phyloP scores from a whole-genome alignment of 1,140 invertebrate genomes.

The Oncopeltus fasciatus region DNA sequence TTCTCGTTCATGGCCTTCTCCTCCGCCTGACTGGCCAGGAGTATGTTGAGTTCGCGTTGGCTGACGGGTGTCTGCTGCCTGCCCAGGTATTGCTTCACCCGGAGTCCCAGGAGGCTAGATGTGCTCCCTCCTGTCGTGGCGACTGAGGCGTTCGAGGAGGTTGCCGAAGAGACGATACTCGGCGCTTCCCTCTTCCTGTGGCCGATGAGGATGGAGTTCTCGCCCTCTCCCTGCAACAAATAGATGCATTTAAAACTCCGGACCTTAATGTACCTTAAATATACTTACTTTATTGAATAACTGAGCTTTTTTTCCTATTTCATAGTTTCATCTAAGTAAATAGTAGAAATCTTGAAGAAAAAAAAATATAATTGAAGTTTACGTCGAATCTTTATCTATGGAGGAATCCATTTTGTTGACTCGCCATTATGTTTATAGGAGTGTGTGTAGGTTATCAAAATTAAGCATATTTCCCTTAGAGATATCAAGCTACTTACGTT shows the following conservation, averaged over 20 bases:
- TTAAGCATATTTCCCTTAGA: too few species aligned
- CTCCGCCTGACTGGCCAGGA: background rate
- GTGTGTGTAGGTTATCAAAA: too few species aligned
- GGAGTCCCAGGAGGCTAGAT: background rate
- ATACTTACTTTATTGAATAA: too few species aligned
- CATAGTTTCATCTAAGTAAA: too few species aligned
- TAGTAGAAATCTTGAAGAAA: too few species aligned
- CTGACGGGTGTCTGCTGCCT: background rate
- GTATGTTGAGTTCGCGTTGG: background rate
- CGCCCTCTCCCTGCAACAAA: background rate
- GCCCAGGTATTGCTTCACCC: background rate
- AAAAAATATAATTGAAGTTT: too few species aligned
- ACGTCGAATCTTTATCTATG: too few species aligned
- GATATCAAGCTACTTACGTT: too few species aligned
- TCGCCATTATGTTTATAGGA: too few species aligned
- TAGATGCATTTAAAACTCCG: background rate
- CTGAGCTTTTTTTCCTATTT: too few species aligned
- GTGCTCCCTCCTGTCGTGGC: background rate
- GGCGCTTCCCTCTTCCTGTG: background rate
- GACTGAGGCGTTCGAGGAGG: constrained; percentile 6
- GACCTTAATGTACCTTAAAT: background rate
- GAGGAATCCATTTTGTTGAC: too few species aligned
- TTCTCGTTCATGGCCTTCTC: background rate
- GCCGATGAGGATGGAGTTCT: background rate
- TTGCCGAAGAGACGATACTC: constrained; percentile 5